Percentiles rank a stretch among this genome's conserved stretches.
Conservation (phyloP, 2,888 invertebrate species). For the Heliconius ismenius region DNA sequence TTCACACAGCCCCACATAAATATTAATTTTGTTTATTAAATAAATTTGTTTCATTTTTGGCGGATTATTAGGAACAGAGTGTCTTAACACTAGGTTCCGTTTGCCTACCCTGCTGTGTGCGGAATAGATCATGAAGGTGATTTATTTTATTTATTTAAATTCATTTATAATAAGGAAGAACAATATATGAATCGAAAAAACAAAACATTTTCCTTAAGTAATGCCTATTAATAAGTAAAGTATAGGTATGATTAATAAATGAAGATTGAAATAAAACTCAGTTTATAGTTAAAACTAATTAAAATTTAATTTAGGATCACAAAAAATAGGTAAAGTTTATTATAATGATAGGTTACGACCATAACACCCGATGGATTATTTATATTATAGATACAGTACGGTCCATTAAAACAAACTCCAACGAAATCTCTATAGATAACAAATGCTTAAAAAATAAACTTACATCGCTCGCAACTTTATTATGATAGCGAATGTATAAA, state of each 20-base stretch:
- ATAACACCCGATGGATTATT: conserved; percentile 41
- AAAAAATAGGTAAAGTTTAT: conserved; percentile 48
- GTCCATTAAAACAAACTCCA: conserved; percentile 25
- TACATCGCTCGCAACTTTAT: conserved; percentile 26
- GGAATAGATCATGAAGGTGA: too few species aligned
- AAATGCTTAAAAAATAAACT: conserved; percentile 28
- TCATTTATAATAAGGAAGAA: too few species aligned
- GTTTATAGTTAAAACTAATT: conserved; percentile 62
- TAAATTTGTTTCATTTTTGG: too few species aligned
- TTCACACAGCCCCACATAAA: too few species aligned
- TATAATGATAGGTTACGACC: conserved; percentile 44
- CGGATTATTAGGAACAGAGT: too few species aligned
- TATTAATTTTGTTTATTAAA: too few species aligned
- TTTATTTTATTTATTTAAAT: too few species aligned
- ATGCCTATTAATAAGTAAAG: not conserved
- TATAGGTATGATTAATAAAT: conserved; percentile 18
- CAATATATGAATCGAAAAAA: not conserved
- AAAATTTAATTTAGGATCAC: conserved; percentile 79
- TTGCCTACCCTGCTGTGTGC: too few species aligned
- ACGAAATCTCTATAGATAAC: conserved; percentile 15
- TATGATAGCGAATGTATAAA: conserved; percentile 33
- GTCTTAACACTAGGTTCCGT: too few species aligned
- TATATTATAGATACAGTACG: conserved; percentile 36
- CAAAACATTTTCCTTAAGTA: not conserved
- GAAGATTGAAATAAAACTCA: conserved; percentile 53